Base-by-base conservation (phyloP, 1,140 invertebrate genomes). In the Drosophila parvula region DNA sequence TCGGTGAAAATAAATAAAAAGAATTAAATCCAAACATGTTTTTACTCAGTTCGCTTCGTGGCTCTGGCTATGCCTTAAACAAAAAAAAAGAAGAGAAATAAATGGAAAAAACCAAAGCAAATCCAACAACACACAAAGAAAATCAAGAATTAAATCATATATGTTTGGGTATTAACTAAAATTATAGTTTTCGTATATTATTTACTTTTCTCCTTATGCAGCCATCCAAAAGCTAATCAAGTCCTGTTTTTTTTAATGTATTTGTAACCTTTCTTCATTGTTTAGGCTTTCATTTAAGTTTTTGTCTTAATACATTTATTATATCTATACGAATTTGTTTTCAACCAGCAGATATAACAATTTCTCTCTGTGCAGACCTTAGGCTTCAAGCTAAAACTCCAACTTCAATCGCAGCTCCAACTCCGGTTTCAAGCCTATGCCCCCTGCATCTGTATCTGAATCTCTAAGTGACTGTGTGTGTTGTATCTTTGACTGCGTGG, bases 1-100 rank as follows among this genome's bases (percentile, higher is more conserved):
- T 69, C 57, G 69, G 61, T 78, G 68, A 81, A 73, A 81, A 84
- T 73, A 88, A 76, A 88, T 64, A 86, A 79, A 71, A 84, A 90
- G 85, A 89, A 84, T 84, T 89, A 89, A 81, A 84, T 70, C 80
- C 84, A 88, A 83, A 88, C 84, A 89, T 88, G 80, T 88, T 88
- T 89, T 89, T 79, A 74, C 64, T 75, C 64, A 58, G 60, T 62
- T 79, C 79, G 58, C 74, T 56, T 75, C 55, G 62, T 68, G 74
- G 69, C 69, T 73, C 44, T 71, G 65, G 68, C 65, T 50, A 69
- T 71, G 67, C 65, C 65, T 71, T 71, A 71, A 71, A 71, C 51
- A 57, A 69, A 71, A 45, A 18, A 45, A 45, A 14, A 45, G 5
- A 27, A 68, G 5, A 27, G 56, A 69, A 69, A 56, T 45, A 56